phyloP scores from a whole-genome alignment of 1,140 invertebrate species.

The Hycleus phaleratus region DNA sequence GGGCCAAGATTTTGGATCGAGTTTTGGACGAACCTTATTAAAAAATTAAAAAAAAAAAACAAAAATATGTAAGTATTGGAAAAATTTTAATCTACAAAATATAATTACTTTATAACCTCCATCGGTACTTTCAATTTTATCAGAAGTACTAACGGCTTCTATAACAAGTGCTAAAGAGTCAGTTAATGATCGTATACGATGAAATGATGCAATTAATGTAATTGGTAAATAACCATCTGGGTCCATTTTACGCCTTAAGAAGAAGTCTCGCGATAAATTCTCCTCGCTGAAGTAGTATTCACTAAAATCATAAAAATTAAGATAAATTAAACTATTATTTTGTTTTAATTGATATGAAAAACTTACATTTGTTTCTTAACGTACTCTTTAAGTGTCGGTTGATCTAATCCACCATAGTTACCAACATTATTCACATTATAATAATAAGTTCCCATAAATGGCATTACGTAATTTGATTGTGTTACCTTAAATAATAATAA shows the following conservation, averaged over 20 bases:
- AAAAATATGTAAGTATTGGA: no score
- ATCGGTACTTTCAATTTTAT: conserved; percentile 72
- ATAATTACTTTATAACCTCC: conserved; percentile 49
- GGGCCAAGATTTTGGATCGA: conserved; percentile 80
- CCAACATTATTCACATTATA: conserved; percentile 46
- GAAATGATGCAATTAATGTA: conserved; percentile 90
- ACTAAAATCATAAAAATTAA: conserved; percentile 50
- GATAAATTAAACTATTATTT: background rate
- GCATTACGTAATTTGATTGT: conserved; percentile 44
- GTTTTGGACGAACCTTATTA: conserved; percentile 18
- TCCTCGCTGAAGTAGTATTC: conserved; percentile 99
- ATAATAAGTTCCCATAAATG: conserved; percentile 56
- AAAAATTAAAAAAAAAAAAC: no score
- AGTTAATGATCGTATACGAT: conserved; percentile 82
- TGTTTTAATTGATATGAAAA: background rate
- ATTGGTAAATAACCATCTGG: conserved; percentile 87
- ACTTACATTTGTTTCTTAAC: conserved; percentile 79
- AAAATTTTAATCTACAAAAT: conserved; percentile 45
- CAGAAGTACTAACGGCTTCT: conserved; percentile 71
- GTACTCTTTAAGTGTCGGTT: conserved; percentile 60
- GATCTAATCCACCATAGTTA: conserved; percentile 48
- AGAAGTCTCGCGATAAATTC: conserved; percentile 93
- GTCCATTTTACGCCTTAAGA: conserved; percentile 94
- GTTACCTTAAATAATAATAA: conserved; percentile 14
- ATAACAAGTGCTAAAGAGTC: conserved; percentile 76